Evolutionary conservation across 92 coral and sea anemone genomes (phyloP).

Genomic region (Epizoanthus ramosus): DNA sequence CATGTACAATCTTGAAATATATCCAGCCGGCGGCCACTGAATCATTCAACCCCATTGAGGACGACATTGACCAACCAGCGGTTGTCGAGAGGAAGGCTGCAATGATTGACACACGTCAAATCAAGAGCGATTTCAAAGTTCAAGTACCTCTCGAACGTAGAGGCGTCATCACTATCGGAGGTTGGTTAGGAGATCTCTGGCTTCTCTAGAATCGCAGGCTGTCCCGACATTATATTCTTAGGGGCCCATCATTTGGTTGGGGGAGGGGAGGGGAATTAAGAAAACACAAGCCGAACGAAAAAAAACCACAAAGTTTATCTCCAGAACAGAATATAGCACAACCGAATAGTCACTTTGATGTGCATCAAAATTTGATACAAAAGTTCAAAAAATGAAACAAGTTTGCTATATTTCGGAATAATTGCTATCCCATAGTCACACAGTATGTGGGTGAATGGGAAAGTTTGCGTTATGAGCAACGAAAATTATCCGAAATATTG

Average conservation of each 20-base stretch:
- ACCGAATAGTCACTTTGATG: too few species aligned
- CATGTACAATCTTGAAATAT: background rate
- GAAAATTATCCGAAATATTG: too few species aligned
- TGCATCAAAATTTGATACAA: too few species aligned
- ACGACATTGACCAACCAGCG: background rate
- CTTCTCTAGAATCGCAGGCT: background rate
- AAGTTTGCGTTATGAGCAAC: too few species aligned
- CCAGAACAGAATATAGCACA: too few species aligned
- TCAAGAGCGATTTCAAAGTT: background rate
- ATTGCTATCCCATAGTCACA: too few species aligned
- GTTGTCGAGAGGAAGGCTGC: background rate
- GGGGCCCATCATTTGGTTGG: background rate
- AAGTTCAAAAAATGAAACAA: too few species aligned
- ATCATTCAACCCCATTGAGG: background rate
- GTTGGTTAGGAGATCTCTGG: background rate
- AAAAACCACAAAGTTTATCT: too few species aligned
- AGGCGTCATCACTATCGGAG: background rate
- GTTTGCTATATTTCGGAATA: too few species aligned
- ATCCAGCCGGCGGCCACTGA: background rate
- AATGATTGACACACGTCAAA: background rate
- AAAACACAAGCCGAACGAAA: too few species aligned
- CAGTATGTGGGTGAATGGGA: too few species aligned
- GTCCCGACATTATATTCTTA: background rate
- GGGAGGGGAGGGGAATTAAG: background rate
- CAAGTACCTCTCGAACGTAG: background rate